phyloP scores from a whole-genome alignment of 64 coral and sea anemone genomes.

The Pachyseris speciosa region DNA sequence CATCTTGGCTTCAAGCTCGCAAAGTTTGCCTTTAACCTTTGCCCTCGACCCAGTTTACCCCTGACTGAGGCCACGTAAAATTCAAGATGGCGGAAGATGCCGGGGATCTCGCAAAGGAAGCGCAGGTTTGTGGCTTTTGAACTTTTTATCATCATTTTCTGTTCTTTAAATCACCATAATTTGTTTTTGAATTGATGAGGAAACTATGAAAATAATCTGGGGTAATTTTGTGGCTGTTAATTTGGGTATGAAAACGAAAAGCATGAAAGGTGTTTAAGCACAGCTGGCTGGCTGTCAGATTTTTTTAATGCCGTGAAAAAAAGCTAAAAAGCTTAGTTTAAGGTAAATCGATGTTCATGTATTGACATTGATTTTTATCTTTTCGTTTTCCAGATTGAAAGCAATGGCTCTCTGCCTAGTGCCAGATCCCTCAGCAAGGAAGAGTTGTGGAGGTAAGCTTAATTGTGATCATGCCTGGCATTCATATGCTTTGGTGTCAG shows the following conservation, averaged over 20 bases:
- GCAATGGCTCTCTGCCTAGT: conserved; percentile 44
- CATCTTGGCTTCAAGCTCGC: background rate
- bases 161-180: background rate
- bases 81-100: conserved; percentile 28
- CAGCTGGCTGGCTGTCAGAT: too few relatives aligned
- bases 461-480: too few relatives aligned
- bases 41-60: conserved; percentile 37
- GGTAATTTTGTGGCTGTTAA: background rate
- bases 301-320: too few relatives aligned
- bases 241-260: background rate
- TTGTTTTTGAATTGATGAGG: background rate
- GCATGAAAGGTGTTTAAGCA: background rate
- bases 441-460: conserved; percentile 88
- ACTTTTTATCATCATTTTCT: background rate
- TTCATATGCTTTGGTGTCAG: too few relatives aligned
- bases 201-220: background rate
- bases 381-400: background rate
- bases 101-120: background rate
- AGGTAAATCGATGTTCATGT: too few relatives aligned
- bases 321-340: too few relatives aligned
- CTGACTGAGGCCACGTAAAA: conserved; percentile 10
- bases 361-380: background rate
- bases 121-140: background rate
- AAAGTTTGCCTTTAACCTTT: background rate
- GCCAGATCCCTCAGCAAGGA: conserved; percentile 77